Conservation (phyloP, 2,797 vertebrate species). For the Salmo trutta region DNA sequence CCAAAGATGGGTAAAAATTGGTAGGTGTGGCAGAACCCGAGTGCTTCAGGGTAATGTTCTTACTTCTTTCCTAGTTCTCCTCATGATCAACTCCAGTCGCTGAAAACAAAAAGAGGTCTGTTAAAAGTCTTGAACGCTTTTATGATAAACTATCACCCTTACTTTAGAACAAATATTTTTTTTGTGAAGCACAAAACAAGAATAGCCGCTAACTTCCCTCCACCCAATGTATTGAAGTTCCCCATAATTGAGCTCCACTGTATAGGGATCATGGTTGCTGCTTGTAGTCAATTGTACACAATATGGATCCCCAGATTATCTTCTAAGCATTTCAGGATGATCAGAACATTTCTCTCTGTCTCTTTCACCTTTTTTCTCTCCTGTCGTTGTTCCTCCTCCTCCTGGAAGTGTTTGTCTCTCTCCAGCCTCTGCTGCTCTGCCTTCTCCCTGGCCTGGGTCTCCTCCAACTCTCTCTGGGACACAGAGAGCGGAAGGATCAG, state of each 20-base stretch:
- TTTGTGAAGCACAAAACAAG: too few relatives aligned
- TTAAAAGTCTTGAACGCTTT: neutral
- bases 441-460: conserved; percentile 77
- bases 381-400: conserved; percentile 89
- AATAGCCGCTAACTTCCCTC: neutral
- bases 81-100: conserved; percentile 98
- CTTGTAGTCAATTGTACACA: neutral
- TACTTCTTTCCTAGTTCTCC: conserved; percentile 88
- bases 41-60: neutral
- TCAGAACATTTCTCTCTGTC: neutral
- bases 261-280: neutral
- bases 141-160: too few relatives aligned
- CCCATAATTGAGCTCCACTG: neutral
- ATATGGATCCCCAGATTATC: neutral
- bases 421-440: conserved; percentile 80
- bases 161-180: too few relatives aligned
- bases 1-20: neutral
- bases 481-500: neutral
- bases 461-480: conserved; percentile 86
- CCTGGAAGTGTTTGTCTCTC: conserved; percentile 86
- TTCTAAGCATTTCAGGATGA: neutral
- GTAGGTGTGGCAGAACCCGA: neutral
- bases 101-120: conserved; percentile 60
- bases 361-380: conserved; percentile 88
- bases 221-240: neutral